Conservation (phyloP, 2,797 vertebrate species). For the Rachycentron canadum region DNA sequence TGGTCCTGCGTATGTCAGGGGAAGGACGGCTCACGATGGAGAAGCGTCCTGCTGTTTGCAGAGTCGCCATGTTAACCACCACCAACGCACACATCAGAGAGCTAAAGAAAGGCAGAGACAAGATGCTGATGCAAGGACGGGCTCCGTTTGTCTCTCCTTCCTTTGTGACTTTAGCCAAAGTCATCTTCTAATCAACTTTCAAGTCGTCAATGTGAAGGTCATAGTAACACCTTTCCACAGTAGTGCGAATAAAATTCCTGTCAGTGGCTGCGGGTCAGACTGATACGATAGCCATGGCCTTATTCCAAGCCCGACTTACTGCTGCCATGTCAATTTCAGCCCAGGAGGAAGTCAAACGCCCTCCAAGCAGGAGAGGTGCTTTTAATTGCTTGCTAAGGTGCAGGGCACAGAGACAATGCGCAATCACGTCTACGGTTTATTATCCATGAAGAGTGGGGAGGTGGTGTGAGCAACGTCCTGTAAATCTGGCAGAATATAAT, state of each 20-base stretch:
- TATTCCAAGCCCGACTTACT: constrained; percentile 60
- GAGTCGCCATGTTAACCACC: constrained; percentile 17
- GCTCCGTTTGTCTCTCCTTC: background rate
- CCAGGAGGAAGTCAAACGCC: constrained; percentile 57
- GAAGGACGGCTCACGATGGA: constrained; percentile 24
- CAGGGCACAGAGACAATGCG: constrained; percentile 22
- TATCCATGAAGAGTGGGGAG: constrained; percentile 17
- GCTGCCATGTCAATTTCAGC: constrained; percentile 52
- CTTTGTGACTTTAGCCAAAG: constrained; percentile 76
- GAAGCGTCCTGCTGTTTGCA: constrained; percentile 57
- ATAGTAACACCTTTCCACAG: constrained; percentile 57
- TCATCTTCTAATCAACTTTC: constrained; percentile 76
- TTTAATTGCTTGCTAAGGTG: constrained; percentile 61
- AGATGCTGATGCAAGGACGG: constrained; percentile 56
- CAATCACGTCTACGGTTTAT: constrained; percentile 34
- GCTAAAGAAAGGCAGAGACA: constrained; percentile 26
- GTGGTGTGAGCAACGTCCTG: constrained; percentile 16
- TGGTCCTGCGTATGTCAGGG: constrained; percentile 35
- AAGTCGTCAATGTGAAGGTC: constrained; percentile 72
- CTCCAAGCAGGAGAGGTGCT: constrained; percentile 56
- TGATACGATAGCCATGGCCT: constrained; percentile 67
- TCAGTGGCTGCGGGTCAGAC: constrained; percentile 68
- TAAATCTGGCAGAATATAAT: constrained; percentile 14
- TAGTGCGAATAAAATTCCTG: constrained; percentile 74
- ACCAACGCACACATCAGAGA: constrained; percentile 21